These are phyloP conservation scores for Otolemur garnettii DNA, from an alignment of 2,113 vertebrate genomes.

Conservation along the genomic window DNA sequence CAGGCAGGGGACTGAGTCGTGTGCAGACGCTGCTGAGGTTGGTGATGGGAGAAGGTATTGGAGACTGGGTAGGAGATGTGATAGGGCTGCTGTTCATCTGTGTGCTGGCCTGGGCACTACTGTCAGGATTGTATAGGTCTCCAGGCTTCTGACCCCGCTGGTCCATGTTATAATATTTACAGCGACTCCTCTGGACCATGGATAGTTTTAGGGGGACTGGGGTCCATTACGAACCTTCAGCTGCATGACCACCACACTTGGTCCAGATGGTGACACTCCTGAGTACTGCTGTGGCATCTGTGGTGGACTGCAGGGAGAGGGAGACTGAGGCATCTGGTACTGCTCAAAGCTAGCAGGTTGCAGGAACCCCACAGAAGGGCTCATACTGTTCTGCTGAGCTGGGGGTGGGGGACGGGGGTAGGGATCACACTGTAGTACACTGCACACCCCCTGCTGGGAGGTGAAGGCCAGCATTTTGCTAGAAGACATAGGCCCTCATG, in stretches of 20 bases:
- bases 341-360: too few relatives aligned
- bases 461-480: neutral
- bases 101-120: conserved; percentile 93
- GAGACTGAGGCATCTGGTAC: too few relatives aligned
- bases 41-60: conserved; percentile 95
- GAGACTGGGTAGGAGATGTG: conserved; percentile 97
- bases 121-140: conserved; percentile 95
- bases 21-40: conserved; percentile 95
- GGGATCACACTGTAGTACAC: too few relatives aligned
- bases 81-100: conserved; percentile 96
- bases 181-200: conserved; percentile 98
- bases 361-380: too few relatives aligned
- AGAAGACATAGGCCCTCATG: neutral
- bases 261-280: conserved; percentile 95
- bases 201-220: conserved; percentile 92
- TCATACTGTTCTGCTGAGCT: too few relatives aligned
- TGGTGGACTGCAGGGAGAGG: too few relatives aligned
- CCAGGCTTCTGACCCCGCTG: conserved; percentile 96
- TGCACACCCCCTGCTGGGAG: too few relatives aligned
- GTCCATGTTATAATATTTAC: conserved; percentile 98
- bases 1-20: conserved; percentile 95
- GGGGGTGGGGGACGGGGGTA: too few relatives aligned
- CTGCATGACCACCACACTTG: conserved; percentile 98
- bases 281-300: neutral
- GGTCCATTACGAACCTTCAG: conserved; percentile 96